phyloP scores from a whole-genome alignment of 2,888 invertebrate species.

The Perizoma flavofasciatum region DNA sequence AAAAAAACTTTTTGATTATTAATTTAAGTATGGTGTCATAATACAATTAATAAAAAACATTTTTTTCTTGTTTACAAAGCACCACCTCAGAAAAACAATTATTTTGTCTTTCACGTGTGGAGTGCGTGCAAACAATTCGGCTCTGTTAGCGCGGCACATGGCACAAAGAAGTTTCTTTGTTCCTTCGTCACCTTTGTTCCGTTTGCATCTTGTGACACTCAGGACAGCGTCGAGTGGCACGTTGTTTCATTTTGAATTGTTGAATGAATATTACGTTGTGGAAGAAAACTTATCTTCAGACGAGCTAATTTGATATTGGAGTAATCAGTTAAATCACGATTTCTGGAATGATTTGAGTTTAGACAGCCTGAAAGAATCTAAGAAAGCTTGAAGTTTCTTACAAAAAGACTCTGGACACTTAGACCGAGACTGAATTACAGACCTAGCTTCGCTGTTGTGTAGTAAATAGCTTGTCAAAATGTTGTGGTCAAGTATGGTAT shows the following conservation, averaged over 20 bases:
- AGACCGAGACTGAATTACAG: too few relatives aligned
- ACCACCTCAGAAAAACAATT: constrained; percentile 18
- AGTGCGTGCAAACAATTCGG: constrained; percentile 27
- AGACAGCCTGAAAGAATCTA: too few relatives aligned
- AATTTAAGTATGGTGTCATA: too few relatives aligned
- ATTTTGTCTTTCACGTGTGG: constrained; percentile 18
- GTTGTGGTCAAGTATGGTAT: too few relatives aligned
- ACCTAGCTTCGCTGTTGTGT: too few relatives aligned
- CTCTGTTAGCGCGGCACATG: constrained; percentile 1
- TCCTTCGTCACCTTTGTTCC: constrained; percentile 31
- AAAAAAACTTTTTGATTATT: too few relatives aligned
- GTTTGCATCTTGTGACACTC: constrained; percentile 23
- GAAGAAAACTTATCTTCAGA: neutral
- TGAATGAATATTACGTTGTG: constrained; percentile 9
- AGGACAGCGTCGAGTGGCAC: constrained; percentile 9
- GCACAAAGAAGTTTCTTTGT: constrained; percentile 33
- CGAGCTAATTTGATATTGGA: too few relatives aligned
- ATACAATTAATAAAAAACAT: neutral
- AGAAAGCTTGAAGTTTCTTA: too few relatives aligned
- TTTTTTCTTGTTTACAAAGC: constrained; percentile 2
- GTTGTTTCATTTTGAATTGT: constrained; percentile 2
- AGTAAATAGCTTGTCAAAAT: too few relatives aligned
- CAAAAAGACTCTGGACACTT: too few relatives aligned
- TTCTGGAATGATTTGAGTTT: too few relatives aligned
- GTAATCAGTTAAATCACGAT: too few relatives aligned